Conservation (phyloP, 1,140 invertebrate species). For the Drosophila pruinosa region DNA sequence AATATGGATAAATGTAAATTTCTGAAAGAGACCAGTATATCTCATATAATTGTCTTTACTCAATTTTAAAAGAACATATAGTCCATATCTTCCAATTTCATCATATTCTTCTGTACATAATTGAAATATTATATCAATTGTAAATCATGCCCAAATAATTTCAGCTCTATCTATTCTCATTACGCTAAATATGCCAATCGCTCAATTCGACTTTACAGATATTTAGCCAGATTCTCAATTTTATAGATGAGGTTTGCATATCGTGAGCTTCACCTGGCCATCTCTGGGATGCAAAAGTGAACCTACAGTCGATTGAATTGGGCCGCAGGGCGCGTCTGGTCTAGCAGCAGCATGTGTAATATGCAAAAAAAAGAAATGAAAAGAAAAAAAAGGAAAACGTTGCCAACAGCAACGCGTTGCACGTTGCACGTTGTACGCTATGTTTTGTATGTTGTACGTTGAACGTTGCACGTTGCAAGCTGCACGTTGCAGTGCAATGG, state of each 20-base stretch:
- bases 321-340: slow-evolving; percentile 37
- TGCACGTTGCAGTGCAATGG: slow-evolving; percentile 19
- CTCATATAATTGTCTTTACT: too few relatives aligned
- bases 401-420: slow-evolving; percentile 1
- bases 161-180: too few relatives aligned
- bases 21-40: too few relatives aligned
- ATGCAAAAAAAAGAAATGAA: slow-evolving; percentile 21
- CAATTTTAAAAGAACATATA: too few relatives aligned
- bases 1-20: too few relatives aligned
- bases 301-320: slow-evolving; percentile 32
- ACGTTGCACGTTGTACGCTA: slow-evolving; percentile 4
- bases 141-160: too few relatives aligned
- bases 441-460: slow-evolving; percentile 1
- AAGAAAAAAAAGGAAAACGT: not conserved
- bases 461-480: slow-evolving; percentile 4
- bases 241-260: not conserved
- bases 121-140: too few relatives aligned
- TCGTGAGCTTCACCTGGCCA: slow-evolving; percentile 19
- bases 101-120: too few relatives aligned
- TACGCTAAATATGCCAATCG: not conserved
- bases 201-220: not conserved
- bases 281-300: slow-evolving; percentile 8
- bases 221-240: not conserved
- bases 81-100: too few relatives aligned
- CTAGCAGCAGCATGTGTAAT: slow-evolving; percentile 7